Percentiles rank a stretch among this genome's conserved stretches.
These are phyloP conservation scores for Trachelus iudaicus DNA, from an alignment of 2,888 invertebrate species.

Conservation along the genomic window DNA sequence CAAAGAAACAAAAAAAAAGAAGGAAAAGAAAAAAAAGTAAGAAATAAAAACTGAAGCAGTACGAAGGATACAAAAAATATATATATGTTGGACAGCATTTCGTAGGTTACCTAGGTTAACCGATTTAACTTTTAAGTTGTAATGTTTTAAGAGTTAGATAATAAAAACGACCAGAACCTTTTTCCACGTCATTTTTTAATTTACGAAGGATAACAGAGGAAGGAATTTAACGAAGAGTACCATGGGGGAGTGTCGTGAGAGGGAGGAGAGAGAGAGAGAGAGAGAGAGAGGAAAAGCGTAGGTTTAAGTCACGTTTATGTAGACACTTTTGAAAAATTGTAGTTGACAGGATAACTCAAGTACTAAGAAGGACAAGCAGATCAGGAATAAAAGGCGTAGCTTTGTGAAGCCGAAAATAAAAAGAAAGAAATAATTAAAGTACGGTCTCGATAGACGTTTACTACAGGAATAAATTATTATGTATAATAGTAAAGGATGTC, in stretches of 20 bases:
- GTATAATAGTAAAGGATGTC: slow-evolving; percentile 30
- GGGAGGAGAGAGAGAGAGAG: slow-evolving; percentile 3
- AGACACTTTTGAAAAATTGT: not conserved
- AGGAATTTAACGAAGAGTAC: slow-evolving; percentile 18
- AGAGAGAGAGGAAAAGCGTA: slow-evolving; percentile 15
- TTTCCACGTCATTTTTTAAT: slow-evolving; percentile 56
- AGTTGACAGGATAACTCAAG: not conserved
- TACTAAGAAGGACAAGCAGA: slow-evolving; percentile 1
- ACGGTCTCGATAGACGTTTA: not conserved
- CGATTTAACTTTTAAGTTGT: slow-evolving; percentile 58
- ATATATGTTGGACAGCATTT: slow-evolving; percentile 42
- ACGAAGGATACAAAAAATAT: not conserved
- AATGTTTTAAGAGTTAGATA: slow-evolving; percentile 61
- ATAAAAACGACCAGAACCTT: slow-evolving; percentile 61
- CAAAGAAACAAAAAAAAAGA: not conserved
- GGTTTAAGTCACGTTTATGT: not conserved
- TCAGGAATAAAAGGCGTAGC: slow-evolving; percentile 24
- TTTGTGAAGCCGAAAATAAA: slow-evolving; percentile 24
- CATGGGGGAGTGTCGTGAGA: slow-evolving; percentile 14
- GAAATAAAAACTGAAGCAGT: slow-evolving; percentile 14
- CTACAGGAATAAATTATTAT: slow-evolving; percentile 18
- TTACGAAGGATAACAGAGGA: slow-evolving; percentile 24
- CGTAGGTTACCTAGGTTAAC: slow-evolving; percentile 56
- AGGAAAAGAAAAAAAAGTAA: slow-evolving; percentile 5
- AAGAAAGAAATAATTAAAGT: not conserved